These are phyloP conservation scores for Grammomys surdaster DNA, from an alignment of 2,113 vertebrate genomes.

Conservation along the genomic window DNA sequence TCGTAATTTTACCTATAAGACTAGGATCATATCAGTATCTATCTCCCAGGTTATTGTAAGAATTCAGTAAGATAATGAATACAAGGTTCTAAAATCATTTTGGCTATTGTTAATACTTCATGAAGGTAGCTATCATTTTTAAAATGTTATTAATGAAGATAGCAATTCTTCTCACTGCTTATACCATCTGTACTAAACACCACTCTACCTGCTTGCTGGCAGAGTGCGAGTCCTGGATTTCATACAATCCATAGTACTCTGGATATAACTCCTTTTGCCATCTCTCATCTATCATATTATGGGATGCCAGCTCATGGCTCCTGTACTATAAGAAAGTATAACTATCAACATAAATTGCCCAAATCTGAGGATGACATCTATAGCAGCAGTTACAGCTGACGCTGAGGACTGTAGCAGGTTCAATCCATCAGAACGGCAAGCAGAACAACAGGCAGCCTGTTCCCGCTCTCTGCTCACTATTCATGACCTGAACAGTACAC, in stretches of 20 bases:
- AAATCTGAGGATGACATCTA: background rate
- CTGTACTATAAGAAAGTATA: conserved; percentile 45
- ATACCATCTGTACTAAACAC: background rate
- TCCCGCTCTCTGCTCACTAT: background rate
- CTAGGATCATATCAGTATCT: conserved; percentile 8
- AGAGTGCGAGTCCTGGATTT: conserved; percentile 34
- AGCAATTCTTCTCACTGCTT: conserved; percentile 34
- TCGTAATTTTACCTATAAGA: conserved; percentile 23
- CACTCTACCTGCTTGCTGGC: conserved; percentile 34
- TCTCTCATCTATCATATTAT: conserved; percentile 27
- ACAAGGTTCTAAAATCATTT: conserved; percentile 55
- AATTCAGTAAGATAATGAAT: conserved; percentile 37
- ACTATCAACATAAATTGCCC: background rate
- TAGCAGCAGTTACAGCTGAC: background rate
- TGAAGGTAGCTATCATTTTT: conserved; percentile 27
- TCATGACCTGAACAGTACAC: background rate
- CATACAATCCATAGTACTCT: background rate
- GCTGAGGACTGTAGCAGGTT: background rate
- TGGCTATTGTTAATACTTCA: background rate
- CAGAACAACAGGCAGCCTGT: conserved; percentile 9
- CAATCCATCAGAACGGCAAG: background rate
- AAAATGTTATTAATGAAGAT: background rate
- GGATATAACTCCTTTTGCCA: conserved; percentile 52
- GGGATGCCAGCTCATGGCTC: background rate
- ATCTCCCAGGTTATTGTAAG: background rate